These are phyloP conservation scores for Drosophila paracracens DNA, from an alignment of 2,888 invertebrate species.

Conservation along the genomic window DNA sequence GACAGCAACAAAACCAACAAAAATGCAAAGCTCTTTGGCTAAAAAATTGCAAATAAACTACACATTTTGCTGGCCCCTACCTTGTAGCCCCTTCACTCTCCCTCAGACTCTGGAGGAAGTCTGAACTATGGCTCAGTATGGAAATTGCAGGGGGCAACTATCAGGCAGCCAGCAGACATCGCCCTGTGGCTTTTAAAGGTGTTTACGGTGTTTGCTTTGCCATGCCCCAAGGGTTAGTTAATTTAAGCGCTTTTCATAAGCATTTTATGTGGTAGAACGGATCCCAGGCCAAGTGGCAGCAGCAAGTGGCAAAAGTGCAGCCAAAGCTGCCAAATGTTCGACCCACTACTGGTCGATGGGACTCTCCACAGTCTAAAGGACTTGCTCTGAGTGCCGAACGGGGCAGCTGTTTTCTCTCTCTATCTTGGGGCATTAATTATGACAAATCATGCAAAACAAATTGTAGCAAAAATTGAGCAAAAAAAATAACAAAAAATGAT, in stretches of 20 bases:
- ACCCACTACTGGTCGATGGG: constrained; percentile 21
- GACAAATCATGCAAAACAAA: constrained; percentile 53
- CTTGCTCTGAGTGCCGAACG: constrained; percentile 18
- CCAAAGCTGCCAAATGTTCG: constrained; percentile 49
- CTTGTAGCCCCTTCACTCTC: neutral
- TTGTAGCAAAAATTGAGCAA: constrained; percentile 26
- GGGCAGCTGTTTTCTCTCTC: constrained; percentile 35
- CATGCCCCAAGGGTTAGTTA: constrained; percentile 62
- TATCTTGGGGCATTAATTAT: constrained; percentile 47
- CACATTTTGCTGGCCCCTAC: constrained; percentile 63
- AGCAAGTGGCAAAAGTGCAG: constrained; percentile 59
- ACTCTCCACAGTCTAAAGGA: constrained; percentile 11
- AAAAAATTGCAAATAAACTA: constrained; percentile 79
- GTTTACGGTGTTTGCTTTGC: constrained; percentile 73
- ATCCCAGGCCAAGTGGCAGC: constrained; percentile 39
- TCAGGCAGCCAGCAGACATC: constrained; percentile 72
- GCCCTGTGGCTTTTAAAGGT: constrained; percentile 71
- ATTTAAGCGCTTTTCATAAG: constrained; percentile 79
- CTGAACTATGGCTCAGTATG: constrained; percentile 61
- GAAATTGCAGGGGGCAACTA: constrained; percentile 72
- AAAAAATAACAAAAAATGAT: constrained; percentile 37
- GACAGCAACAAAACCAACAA: constrained; percentile 42
- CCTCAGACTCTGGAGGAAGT: constrained; percentile 2
- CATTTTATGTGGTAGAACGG: constrained; percentile 59
- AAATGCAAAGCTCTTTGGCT: constrained; percentile 75